These are phyloP conservation scores for Parauchenoglanis punctatus DNA, from an alignment of 2,797 vertebrate genomes.

Conservation along the genomic window DNA sequence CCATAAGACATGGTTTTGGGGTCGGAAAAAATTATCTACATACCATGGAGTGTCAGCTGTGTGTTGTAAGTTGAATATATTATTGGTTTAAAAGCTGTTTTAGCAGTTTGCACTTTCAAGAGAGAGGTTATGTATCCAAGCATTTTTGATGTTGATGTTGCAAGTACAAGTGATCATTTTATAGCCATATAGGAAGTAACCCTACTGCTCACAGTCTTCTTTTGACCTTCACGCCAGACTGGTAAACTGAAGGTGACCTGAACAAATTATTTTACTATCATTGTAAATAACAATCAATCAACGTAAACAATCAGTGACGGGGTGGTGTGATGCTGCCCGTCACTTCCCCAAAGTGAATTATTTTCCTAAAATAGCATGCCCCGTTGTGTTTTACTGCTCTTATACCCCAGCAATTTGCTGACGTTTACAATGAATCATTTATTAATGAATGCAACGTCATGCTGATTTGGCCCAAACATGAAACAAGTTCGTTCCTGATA, in stretches of 20 bases:
- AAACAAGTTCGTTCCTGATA: neutral
- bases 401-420: neutral
- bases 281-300: too few relatives aligned
- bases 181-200: neutral
- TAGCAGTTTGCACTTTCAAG: constrained; percentile 23
- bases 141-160: neutral
- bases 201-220: neutral
- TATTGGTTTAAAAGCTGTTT: constrained; percentile 51
- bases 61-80: constrained; percentile 40
- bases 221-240: neutral
- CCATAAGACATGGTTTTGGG: constrained; percentile 49
- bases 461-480: neutral
- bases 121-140: neutral
- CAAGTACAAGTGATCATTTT: constrained; percentile 17
- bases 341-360: neutral
- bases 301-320: neutral
- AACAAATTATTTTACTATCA: neutral
- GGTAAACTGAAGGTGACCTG: neutral
- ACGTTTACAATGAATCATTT: neutral
- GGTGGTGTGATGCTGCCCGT: neutral
- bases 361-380: neutral
- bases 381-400: neutral
- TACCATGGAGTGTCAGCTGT: constrained; percentile 28
- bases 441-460: neutral
- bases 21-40: constrained; percentile 43